These are phyloP conservation scores for Papilio elwesi DNA, from an alignment of 2,888 invertebrate genomes.

Conservation along the genomic window DNA sequence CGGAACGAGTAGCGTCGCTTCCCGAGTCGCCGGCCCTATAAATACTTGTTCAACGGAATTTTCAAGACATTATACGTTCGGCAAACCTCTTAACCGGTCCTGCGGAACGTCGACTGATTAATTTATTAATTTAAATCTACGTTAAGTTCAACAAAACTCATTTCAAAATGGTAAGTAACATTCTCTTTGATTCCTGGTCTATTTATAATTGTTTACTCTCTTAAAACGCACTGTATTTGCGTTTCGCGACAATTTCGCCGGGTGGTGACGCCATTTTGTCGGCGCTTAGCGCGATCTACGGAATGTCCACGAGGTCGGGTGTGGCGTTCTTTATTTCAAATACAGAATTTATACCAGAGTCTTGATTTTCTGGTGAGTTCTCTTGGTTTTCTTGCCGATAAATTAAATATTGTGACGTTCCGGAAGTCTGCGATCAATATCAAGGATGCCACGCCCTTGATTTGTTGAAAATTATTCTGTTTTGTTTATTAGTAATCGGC, in stretches of 20 bases:
- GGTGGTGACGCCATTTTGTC: slow-evolving; percentile 75
- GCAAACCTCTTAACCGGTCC: slow-evolving; percentile 88
- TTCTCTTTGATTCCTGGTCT: slow-evolving; percentile 26
- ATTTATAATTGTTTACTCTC: slow-evolving; percentile 17
- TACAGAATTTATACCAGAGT: slow-evolving; percentile 26
- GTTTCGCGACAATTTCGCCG: slow-evolving; percentile 52
- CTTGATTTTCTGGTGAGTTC: not conserved
- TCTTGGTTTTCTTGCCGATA: not conserved
- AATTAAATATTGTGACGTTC: not conserved
- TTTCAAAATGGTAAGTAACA: slow-evolving; percentile 79
- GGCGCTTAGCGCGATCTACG: slow-evolving; percentile 52
- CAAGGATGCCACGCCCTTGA: slow-evolving; percentile 37
- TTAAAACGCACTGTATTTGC: not conserved
- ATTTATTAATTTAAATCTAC: slow-evolving; percentile 77
- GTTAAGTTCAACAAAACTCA: slow-evolving; percentile 77
- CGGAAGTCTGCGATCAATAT: not conserved
- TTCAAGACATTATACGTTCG: slow-evolving; percentile 85
- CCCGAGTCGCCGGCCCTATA: slow-evolving; percentile 82
- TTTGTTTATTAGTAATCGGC: not conserved
- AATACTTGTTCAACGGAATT: slow-evolving; percentile 77
- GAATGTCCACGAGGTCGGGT: slow-evolving; percentile 46
- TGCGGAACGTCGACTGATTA: slow-evolving; percentile 83
- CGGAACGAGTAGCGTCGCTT: slow-evolving; percentile 75
- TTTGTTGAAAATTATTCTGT: slow-evolving; percentile 1
- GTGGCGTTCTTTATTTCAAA: slow-evolving; percentile 47